These are phyloP conservation scores for Macaria notata DNA, from an alignment of 2,888 invertebrate species.

Conservation along the genomic window DNA sequence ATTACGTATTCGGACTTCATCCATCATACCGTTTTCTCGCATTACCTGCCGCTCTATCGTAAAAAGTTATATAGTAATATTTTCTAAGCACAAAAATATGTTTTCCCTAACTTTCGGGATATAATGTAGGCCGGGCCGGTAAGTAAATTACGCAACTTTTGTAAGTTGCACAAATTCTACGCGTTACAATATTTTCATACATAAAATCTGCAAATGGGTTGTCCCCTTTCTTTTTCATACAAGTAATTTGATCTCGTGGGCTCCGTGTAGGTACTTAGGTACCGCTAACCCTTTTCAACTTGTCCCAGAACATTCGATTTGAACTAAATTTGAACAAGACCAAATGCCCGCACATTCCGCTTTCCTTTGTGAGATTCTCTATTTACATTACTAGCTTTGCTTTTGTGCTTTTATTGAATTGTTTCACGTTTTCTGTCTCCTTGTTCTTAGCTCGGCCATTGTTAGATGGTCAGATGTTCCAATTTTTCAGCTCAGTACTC, in stretches of 20 bases:
- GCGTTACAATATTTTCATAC: slow-evolving; percentile 39
- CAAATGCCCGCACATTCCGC: slow-evolving; percentile 71
- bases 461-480: slow-evolving; percentile 4
- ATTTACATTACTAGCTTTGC: slow-evolving; percentile 69
- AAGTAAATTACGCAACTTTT: slow-evolving; percentile 39
- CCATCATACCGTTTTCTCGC: slow-evolving; percentile 28
- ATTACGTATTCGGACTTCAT: slow-evolving; percentile 19
- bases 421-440: slow-evolving; percentile 49
- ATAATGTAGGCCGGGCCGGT: slow-evolving; percentile 35
- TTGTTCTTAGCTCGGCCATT: slow-evolving; percentile 21
- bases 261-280: slow-evolving; percentile 56
- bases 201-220: slow-evolving; percentile 45
- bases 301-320: slow-evolving; percentile 72
- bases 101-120: slow-evolving; percentile 28
- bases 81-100: slow-evolving; percentile 28
- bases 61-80: slow-evolving; percentile 32
- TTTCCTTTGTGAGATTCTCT: slow-evolving; percentile 69
- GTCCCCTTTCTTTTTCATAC: slow-evolving; percentile 54
- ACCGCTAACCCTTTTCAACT: slow-evolving; percentile 75
- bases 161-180: slow-evolving; percentile 42
- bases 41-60: slow-evolving; percentile 24
- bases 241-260: slow-evolving; percentile 70
- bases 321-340: slow-evolving; percentile 74
- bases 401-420: slow-evolving; percentile 71
- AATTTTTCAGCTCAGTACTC: not conserved